Evolutionary conservation across 2,113 vertebrate genomes (phyloP).

Genomic region (Diadophis punctatus): DNA sequence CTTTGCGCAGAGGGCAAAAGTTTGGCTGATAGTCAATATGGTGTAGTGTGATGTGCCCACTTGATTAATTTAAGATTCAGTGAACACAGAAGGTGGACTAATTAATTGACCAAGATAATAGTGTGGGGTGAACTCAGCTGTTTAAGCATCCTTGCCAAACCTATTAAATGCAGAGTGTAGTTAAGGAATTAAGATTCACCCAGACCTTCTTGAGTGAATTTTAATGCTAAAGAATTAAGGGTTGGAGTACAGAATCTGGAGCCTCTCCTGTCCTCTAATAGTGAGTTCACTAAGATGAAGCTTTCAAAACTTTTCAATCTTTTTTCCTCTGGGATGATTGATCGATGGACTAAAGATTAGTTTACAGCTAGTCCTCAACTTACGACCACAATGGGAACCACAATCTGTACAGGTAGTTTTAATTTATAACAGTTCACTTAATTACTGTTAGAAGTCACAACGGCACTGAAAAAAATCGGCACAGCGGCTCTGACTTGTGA

Average conservation of each 20-base stretch:
- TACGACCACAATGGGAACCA: neutral
- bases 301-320: neutral
- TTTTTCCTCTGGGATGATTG: neutral
- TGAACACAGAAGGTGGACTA: neutral
- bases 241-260: neutral
- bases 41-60: neutral
- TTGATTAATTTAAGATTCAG: neutral
- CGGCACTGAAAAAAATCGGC: too few species aligned
- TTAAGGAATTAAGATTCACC: neutral
- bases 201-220: neutral
- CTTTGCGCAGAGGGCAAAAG: neutral
- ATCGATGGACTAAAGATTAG: neutral
- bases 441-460: too few species aligned
- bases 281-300: neutral
- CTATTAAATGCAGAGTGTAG: neutral
- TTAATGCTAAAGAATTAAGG: neutral
- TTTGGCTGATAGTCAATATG: neutral
- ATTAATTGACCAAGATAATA: neutral
- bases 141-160: neutral
- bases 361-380: neutral
- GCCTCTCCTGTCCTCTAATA: neutral
- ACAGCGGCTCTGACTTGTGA: too few species aligned
- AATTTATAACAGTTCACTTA: too few species aligned
- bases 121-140: neutral
- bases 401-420: neutral